Base-by-base conservation (phyloP, 1,140 invertebrate genomes). In the Dryas iulia region DNA sequence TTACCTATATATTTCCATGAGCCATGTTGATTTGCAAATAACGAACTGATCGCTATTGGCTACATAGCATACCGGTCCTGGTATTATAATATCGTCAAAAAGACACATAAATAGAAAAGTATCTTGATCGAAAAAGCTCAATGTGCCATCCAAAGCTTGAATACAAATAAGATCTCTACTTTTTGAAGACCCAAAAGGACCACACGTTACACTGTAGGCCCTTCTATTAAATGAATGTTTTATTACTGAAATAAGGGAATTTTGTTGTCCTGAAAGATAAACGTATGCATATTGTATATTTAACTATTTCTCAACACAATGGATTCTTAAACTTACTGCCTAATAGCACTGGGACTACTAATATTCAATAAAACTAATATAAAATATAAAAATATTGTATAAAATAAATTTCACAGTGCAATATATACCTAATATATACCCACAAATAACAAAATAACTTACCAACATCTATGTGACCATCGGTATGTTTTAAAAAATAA, bases 81-180 rank as follows among this genome's bases (percentile, higher is more conserved):
- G 97, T 61, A 98, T 89, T 18, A 98, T 90, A 63, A 96, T 94
- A 75, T 95, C 94, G 3, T 95, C 95, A 30, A 98, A 92, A 67
- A 94, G 93, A 58, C 96, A 95, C 73, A 93, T 94, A 77, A 97
- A 97, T 21, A 95, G 93, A 83, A 96, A 96, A 28, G 95, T 94
- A 83, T 98, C 97, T 89, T 98, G 97, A 83, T 98, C 98, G 89
- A 96, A 98, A 77, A 98, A 96, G 33, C 94, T 94, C 1, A 98
- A 80, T 14, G 95, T 94, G 0, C 97, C 97, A 89, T 98, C 97
- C 58, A 98, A 86, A 21, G 95, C 96, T 85, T 98, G 97, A 2
- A 98, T 94, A 84, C 97, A 97, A 31, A 98, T 93, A 77, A 97
- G 97, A 89, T 98, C 97, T 79, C 95, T 93, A 4, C 94, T 94